A percentile compares a stretch with the other conserved stretches of the same genome.
Evolutionary conservation across 1,140 invertebrate species (phyloP).

Genomic region (Drosophila chauvacae): DNA sequence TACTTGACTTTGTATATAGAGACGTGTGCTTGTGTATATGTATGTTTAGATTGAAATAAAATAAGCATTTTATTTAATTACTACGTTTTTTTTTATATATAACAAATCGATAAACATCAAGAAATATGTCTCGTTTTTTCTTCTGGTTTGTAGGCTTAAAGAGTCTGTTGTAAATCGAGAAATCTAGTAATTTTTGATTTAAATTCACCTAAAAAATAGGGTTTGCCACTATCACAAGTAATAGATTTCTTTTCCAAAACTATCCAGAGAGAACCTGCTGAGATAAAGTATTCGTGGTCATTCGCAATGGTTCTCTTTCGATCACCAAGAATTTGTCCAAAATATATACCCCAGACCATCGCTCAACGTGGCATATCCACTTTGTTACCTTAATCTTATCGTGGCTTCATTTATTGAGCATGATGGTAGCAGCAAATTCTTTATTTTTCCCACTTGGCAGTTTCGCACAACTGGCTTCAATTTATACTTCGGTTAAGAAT

Average conservation of each 20-base stretch:
- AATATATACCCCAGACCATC: not conserved
- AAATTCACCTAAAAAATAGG: not conserved
- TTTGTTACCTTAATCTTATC: slow-evolving; percentile 34
- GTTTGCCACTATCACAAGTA: not conserved
- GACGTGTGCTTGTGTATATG: slow-evolving; percentile 21
- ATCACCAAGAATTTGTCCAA: not conserved
- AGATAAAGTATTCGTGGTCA: not conserved
- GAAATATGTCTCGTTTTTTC: not conserved
- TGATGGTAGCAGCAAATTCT: slow-evolving; percentile 7
- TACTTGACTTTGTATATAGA: slow-evolving; percentile 40
- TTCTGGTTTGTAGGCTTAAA: not conserved
- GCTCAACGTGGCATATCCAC: slow-evolving; percentile 32
- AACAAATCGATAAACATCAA: slow-evolving; percentile 27
- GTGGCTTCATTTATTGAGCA: slow-evolving; percentile 6
- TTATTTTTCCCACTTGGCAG: not conserved
- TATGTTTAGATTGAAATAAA: slow-evolving; percentile 49
- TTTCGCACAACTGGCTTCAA: not conserved
- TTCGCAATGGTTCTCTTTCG: not conserved
- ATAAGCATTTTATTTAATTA: slow-evolving; percentile 50
- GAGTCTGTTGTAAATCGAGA: not conserved
- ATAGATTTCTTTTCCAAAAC: not conserved
- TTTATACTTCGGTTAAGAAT: not conserved
- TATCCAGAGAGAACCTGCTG: not conserved
- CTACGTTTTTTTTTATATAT: slow-evolving; percentile 15
- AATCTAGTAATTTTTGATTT: too few species aligned